These are phyloP conservation scores for Chrysaora quinquecirrha DNA, from an alignment of 30 jellyfish, hydroid and myxozoan genomes.

Conservation along the genomic window DNA sequence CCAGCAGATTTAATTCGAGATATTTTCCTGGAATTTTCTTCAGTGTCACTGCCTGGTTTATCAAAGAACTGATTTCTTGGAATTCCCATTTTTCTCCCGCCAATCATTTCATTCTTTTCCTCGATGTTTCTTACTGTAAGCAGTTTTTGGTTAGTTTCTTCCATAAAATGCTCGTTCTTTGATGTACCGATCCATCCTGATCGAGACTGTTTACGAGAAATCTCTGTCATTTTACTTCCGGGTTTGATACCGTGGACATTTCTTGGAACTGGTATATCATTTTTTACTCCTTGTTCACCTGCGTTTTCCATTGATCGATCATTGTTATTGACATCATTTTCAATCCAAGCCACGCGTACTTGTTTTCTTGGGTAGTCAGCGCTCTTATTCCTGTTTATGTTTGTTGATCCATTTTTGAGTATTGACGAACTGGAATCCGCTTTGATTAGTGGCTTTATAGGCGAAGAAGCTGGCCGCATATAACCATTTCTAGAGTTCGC, in stretches of 20 bases:
- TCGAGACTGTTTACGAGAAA: neutral
- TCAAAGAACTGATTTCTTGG: neutral
- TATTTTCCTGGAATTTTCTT: neutral
- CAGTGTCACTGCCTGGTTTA: neutral
- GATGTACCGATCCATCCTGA: neutral
- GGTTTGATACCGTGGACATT: neutral
- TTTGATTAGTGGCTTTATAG: neutral
- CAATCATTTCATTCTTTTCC: neutral
- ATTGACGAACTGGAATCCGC: neutral
- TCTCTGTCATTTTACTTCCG: neutral
- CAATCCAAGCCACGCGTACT: neutral
- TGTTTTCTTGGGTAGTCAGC: neutral
- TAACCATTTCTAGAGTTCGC: neutral
- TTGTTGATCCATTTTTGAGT: neutral
- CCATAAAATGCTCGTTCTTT: neutral
- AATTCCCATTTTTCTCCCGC: neutral
- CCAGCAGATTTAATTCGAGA: neutral
- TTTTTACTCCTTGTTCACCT: neutral
- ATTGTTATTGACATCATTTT: neutral
- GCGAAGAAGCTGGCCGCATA: neutral
- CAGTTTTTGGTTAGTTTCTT: neutral
- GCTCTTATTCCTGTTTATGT: neutral
- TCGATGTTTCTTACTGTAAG: neutral
- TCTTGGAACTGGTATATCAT: neutral
- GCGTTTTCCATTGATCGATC: neutral